phyloP scores from a whole-genome alignment of 1,140 invertebrate genomes.

The Lamellibrachia luymesi region DNA sequence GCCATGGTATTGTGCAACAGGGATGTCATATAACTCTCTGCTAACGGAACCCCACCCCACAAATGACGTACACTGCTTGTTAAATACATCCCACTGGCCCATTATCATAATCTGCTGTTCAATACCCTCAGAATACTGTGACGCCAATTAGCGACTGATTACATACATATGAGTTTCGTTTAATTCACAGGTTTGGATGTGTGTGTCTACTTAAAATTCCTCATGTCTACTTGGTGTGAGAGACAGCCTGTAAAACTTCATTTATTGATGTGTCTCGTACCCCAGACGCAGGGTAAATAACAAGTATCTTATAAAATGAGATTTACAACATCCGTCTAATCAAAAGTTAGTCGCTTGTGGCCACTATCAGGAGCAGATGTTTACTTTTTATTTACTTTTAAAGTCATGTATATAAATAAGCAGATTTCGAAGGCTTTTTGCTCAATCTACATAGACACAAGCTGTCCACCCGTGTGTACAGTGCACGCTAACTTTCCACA shows the following conservation, averaged over 20 bases:
- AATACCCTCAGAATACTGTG: background rate
- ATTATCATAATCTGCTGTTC: background rate
- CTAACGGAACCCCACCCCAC: background rate
- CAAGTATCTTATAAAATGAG: background rate
- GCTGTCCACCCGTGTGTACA: background rate
- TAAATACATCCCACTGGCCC: background rate
- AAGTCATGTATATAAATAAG: background rate
- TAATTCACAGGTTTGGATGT: background rate
- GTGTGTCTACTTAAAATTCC: background rate
- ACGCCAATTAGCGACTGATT: background rate
- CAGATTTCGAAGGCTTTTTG: background rate
- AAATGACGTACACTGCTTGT: background rate
- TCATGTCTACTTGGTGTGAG: background rate
- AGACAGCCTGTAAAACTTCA: background rate
- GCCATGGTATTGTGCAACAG: background rate
- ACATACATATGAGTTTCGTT: background rate
- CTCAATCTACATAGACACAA: background rate
- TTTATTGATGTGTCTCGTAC: background rate
- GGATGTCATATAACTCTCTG: background rate
- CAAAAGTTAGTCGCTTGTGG: background rate
- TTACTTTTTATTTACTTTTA: background rate
- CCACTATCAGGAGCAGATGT: background rate
- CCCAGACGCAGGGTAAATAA: background rate
- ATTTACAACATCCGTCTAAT: background rate
- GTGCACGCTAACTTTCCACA: background rate